A percentile compares a stretch with the other conserved stretches of the same genome.
These are phyloP conservation scores for Peucedramus taeniatus DNA, from an alignment of 2,113 vertebrate species.

Conservation along the genomic window DNA sequence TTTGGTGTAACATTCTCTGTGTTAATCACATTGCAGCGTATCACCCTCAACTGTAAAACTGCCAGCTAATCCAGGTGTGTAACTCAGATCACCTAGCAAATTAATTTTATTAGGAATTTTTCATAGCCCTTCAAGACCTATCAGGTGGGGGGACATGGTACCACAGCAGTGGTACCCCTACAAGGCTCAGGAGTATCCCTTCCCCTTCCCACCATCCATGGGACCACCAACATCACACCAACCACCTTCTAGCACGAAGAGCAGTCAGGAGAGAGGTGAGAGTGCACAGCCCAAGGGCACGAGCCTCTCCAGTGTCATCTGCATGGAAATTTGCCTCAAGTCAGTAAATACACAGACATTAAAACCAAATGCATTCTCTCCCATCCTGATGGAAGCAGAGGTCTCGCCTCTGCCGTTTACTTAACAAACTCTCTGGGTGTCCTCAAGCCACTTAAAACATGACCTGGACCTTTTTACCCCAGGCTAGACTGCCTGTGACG, in stretches of 20 bases:
- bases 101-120: not conserved
- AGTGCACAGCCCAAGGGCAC: not conserved
- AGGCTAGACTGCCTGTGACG: not conserved
- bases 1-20: not conserved
- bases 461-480: constrained; percentile 11
- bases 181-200: not conserved
- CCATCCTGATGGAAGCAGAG: not conserved
- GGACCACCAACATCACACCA: not conserved
- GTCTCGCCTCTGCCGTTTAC: not conserved
- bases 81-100: not conserved
- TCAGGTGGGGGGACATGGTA: too few relatives aligned
- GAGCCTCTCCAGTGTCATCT: not conserved
- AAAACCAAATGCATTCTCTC: not conserved
- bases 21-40: not conserved
- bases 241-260: not conserved
- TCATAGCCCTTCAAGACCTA: not conserved
- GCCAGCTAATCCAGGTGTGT: not conserved
- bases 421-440: not conserved
- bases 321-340: not conserved
- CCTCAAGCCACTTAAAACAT: constrained; percentile 28
- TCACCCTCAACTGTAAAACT: not conserved
- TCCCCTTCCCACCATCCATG: not conserved
- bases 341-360: not conserved
- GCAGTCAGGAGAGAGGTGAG: not conserved
- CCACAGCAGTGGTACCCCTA: accelerated